Evolutionary conservation across 2,113 vertebrate genomes (phyloP), one percentile per base, ranked within the genome.

Genomic region (Cheirogaleus medius): DNA sequence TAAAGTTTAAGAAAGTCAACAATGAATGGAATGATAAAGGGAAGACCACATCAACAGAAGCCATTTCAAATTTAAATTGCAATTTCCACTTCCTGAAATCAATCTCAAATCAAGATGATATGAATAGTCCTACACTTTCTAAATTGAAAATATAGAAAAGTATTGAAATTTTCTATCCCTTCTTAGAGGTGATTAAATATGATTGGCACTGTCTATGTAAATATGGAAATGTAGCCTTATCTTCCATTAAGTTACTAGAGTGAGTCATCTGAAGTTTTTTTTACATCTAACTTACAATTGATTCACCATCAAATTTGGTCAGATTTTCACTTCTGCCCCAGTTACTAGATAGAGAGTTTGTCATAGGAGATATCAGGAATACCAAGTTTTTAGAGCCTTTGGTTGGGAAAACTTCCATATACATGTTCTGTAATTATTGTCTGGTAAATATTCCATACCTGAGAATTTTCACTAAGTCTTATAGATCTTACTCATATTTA

Each of bases 41-140:
- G 42, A 93, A 94, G 27, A 85, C 2, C 37, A 18, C 8, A 64
- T 82, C 58, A 66, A 60, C 4, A 93, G 34, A 93, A 94, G 42
- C 11, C 14, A 93, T 90, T 96, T 85, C 56, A 39, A 90, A 94
- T 93, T 87, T 37, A 87, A 92, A 94, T 49, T 77, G 29, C 25
- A 66, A 68, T 90, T 84, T 94, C 17, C 23, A 34, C 52, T 84
- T 94, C 34, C 5, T 42, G 13, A 92, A 91, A 58, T 94, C 34
- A 63, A 32, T 84, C 63, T 90, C 76, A 80, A 76, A 63, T 93
- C 78, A 76, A 91, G 42, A 23, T 11, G 29, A 42, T 76, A 52
- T 37, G 23, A 92, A 87, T 5, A 92, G 37, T 69, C 21, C 49
- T 39, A 74, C 5, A 63, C 14, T 94, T 92, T 81, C 56, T 52